These are phyloP conservation scores for Eristalis intricaria DNA, from an alignment of 2,888 invertebrate species.

Conservation along the genomic window DNA sequence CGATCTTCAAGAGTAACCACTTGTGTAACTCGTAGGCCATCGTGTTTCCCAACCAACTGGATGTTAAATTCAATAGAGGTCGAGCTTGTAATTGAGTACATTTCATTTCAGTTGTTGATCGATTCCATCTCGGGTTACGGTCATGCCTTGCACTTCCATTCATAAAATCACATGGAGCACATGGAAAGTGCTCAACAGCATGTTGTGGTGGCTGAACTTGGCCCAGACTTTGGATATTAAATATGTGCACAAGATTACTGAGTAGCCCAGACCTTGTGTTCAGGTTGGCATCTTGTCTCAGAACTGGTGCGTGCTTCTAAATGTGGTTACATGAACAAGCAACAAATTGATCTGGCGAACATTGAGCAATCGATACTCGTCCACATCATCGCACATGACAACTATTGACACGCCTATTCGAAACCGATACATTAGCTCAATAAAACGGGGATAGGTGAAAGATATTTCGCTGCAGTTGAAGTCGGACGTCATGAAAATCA, in stretches of 20 bases:
- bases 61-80: background rate
- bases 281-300: slow-evolving; percentile 17
- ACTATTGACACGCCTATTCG: too few relatives aligned
- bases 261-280: slow-evolving; percentile 23
- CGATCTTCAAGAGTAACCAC: background rate
- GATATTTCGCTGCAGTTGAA: background rate
- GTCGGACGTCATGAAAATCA: background rate
- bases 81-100: background rate
- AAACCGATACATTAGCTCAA: too few relatives aligned
- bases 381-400: too few relatives aligned
- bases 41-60: background rate
- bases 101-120: background rate
- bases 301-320: slow-evolving; percentile 1
- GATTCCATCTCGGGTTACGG: slow-evolving; percentile 45
- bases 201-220: slow-evolving; percentile 31
- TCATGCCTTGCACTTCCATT: slow-evolving; percentile 33
- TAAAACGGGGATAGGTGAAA: background rate
- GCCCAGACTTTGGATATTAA: slow-evolving; percentile 24
- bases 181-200: background rate
- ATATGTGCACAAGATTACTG: background rate
- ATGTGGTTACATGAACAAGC: background rate
- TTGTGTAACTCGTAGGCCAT: background rate
- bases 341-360: background rate
- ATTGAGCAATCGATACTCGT: background rate
- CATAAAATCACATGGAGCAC: slow-evolving; percentile 1